Evolutionary conservation across 2,797 vertebrate genomes (phyloP), one percentile per base, ranked within the genome.

Genomic region (Heteromormyrus szaboi): DNA sequence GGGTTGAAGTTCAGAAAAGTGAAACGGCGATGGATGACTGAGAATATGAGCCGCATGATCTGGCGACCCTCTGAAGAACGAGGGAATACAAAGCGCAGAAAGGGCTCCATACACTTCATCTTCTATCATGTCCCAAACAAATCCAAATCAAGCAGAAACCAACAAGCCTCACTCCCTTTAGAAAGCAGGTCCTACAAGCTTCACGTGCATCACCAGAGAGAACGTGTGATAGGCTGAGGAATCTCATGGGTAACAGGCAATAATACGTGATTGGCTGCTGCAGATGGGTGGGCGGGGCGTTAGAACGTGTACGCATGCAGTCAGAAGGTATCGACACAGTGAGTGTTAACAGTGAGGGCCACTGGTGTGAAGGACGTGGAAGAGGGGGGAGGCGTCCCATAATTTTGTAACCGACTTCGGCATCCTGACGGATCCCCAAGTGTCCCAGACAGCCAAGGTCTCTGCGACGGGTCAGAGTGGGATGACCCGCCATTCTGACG

Each of bases 331-430:
- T 41, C 29, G 22, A 22, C 8, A 84, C 48, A 48, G n/a, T 51
- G 46, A 50, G 46, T 51, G 53, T 37, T 86, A 54, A 37, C 50
- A 59, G 53, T 9, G 33, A 86, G 53, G 85, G 17, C 53, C 37
- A 19, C 8, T 79, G 76, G 2, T 6, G 25, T 19, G 85, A 86
- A 86, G 29, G 33, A 56, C 17, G 53, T 41, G 53, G 53, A 86
- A 53, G 83, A 25, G 17, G 29, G 33, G 85, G 85, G 50, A 56
- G 85, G 17, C 33, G 85, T 86, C 85, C 85, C 85, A 86, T 86
- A 86, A 86, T 86, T 86, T 51, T 86, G 85, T 56, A 86, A 86
- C 85, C 85, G 53, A 79, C 7, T 84, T 50, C 81, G 44, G 81
- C 44, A 84, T 22, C 48, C 33, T 41, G 76, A 79, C 37, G 5